Evolutionary conservation across 2,888 invertebrate genomes (phyloP), one percentile per base, ranked within the genome.

Genomic region (Agonopterix alstromeriana): DNA sequence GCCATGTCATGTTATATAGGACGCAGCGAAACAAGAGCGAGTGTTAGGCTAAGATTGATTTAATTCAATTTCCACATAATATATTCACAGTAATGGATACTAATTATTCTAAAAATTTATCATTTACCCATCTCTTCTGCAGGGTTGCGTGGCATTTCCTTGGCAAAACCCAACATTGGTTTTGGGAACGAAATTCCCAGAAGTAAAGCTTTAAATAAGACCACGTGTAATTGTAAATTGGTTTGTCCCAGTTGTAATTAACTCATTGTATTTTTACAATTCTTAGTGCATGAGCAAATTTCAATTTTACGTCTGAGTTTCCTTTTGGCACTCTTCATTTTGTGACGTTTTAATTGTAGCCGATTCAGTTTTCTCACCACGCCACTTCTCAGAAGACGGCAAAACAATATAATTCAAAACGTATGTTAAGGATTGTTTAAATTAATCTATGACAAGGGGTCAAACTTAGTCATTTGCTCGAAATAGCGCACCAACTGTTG

Each of bases 401-500:
- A 27, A 7, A 5, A 27, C 17, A 27, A 1, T 27, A 27, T 27
- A 27, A 17, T 17, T 4, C 17, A 17, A 17, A 5, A 27, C 27
- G 27, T 27, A 27, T 27, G 7, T 27, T n/a, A 38, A 38, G 9
- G 38, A 38, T 38, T n/a, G 38, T 38, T 9, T 38, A 5, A 56
- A 56, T 68, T 67, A 65, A 59, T 67, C 60, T 66, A 59, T 61
- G 61, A 57, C 62, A 56, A 51, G 58, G 55, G 55, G 54, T 58
- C 57, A 52, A 61, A 67, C 57, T 70, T 65, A 65, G 69, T 67
- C 72, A 68, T 71, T 70, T 68, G 71, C 74, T 72, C 57, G 59
- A 76, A 78, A 77, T 73, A 72, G 66, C 71, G 63, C 54, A 64
- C 69, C 76, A 80, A 81, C 76, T 77, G 81, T 76, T 77, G 75